These are phyloP conservation scores for Xenopus petersii DNA, from an alignment of 2,797 vertebrate genomes.

Conservation along the genomic window DNA sequence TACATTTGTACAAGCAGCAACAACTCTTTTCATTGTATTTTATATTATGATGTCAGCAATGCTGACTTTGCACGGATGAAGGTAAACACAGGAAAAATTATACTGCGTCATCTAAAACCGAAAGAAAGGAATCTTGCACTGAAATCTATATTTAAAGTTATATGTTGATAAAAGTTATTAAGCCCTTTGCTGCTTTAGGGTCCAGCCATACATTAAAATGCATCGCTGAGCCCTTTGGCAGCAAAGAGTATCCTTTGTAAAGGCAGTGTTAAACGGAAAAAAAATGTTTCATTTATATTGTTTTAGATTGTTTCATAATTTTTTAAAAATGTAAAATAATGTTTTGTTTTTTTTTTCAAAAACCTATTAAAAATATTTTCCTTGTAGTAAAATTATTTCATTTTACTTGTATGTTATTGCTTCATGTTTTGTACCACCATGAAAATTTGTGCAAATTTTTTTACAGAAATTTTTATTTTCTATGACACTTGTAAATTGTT, in stretches of 20 bases:
- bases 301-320: constrained; percentile 95
- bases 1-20: too few relatives aligned
- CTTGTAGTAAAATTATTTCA: constrained; percentile 81
- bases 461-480: constrained; percentile 98
- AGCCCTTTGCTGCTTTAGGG: constrained; percentile 46
- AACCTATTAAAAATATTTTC: constrained; percentile 72
- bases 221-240: background rate
- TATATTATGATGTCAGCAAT: too few relatives aligned
- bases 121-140: constrained; percentile 93
- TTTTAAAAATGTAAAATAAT: constrained; percentile 87
- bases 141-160: constrained; percentile 98
- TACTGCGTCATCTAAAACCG: constrained; percentile 84
- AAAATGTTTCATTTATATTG: constrained; percentile 86
- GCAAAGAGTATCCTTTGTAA: constrained; percentile 67
- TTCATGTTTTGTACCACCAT: constrained; percentile 94
- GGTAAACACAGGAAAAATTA: constrained; percentile 73
- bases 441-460: constrained; percentile 90
- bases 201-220: background rate
- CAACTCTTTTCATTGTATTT: too few relatives aligned
- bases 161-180: constrained; percentile 94
- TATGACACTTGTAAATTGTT: constrained; percentile 97
- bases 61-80: too few relatives aligned
- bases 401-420: constrained; percentile 88
- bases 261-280: constrained; percentile 73
- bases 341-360: constrained; percentile 89